phyloP scores from a whole-genome alignment of 2,888 invertebrate genomes.

The Eupithecia dodoneata region DNA sequence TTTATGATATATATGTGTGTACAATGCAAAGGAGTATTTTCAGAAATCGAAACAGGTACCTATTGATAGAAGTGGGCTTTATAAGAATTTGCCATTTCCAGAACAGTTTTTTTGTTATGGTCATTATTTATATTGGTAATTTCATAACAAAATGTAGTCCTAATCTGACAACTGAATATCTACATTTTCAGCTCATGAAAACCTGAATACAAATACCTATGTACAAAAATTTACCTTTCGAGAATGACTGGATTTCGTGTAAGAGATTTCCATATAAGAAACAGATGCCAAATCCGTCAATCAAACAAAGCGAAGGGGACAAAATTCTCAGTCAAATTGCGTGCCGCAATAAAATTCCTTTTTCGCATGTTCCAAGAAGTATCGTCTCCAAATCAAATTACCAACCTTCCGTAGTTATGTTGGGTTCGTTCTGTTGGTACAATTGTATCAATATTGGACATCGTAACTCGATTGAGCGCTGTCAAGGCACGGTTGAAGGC shows the following conservation, averaged over 20 bases:
- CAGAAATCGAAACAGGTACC: no score
- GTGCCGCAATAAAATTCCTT: constrained; percentile 46
- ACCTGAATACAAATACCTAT: background rate
- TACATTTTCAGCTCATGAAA: background rate
- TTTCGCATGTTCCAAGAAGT: constrained; percentile 51
- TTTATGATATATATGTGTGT: no score
- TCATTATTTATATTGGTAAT: no score
- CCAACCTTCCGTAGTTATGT: constrained; percentile 64
- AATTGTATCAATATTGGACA: constrained; percentile 80
- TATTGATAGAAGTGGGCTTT: no score
- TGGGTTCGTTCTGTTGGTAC: constrained; percentile 71
- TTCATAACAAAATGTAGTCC: no score
- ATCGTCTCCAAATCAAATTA: constrained; percentile 67
- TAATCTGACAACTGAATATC: background rate
- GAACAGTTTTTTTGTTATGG: no score
- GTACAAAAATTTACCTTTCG: background rate
- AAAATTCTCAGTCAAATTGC: constrained; percentile 35
- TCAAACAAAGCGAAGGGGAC: constrained; percentile 20
- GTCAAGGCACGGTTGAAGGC: constrained; percentile 59
- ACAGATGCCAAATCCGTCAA: constrained; percentile 43
- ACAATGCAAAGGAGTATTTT: no score
- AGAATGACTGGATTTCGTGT: background rate
- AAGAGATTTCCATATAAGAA: constrained; percentile 6
- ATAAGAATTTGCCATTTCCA: no score
- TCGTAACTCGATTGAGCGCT: constrained; percentile 72